Evolutionary conservation across 2,113 vertebrate genomes (phyloP).

Genomic region (Percina caprodes): DNA sequence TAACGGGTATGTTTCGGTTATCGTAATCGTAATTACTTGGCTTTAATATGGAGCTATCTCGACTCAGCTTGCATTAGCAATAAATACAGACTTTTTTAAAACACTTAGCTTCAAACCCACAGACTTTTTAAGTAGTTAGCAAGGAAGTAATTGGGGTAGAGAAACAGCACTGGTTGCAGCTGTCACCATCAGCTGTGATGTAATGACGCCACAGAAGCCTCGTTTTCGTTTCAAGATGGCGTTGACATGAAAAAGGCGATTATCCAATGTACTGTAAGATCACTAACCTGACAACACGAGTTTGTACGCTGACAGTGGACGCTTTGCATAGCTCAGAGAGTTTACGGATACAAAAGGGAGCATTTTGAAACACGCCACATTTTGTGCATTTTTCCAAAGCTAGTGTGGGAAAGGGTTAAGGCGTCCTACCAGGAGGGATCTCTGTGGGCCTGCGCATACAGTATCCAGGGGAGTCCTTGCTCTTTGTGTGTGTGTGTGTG

Average conservation of each 20-base stretch:
- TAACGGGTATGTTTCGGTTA: conserved; percentile 79
- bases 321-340: not conserved
- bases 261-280: not conserved
- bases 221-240: no score
- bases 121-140: no score
- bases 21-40: not conserved
- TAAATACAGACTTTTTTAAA: not conserved
- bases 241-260: no score
- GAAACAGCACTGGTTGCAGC: no score
- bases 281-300: not conserved
- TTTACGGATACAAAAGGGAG: not conserved
- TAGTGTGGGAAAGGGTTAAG: conserved; percentile 20
- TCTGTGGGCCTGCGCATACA: conserved; percentile 37
- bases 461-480: conserved; percentile 61
- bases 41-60: not conserved
- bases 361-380: not conserved
- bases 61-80: not conserved
- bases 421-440: conserved; percentile 25
- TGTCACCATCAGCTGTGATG: no score
- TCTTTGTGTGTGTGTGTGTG: conserved; percentile 27
- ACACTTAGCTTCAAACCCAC: not conserved
- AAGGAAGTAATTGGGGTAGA: no score
- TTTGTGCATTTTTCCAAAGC: not conserved
- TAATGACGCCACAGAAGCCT: no score
- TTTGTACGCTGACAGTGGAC: not conserved